Percentiles rank a stretch among this genome's conserved stretches.
Evolutionary conservation across 2,888 invertebrate species (phyloP).

Genomic region (Cephonodes hylas): DNA sequence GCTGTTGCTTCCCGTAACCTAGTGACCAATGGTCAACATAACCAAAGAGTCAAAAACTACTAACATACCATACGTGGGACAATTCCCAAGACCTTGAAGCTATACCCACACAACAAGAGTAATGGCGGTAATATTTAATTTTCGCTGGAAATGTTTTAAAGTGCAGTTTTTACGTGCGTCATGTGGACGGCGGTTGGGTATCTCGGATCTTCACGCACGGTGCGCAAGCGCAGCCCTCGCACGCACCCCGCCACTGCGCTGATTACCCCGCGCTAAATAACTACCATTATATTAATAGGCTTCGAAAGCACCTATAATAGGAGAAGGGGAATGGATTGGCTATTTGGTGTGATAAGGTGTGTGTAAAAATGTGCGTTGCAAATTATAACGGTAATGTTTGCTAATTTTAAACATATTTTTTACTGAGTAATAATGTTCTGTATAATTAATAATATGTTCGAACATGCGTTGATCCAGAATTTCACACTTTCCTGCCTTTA

Average conservation of each 20-base stretch:
- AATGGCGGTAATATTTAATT: slow-evolving; percentile 10
- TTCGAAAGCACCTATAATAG: not conserved
- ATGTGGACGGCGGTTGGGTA: slow-evolving; percentile 67
- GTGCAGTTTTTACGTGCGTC: slow-evolving; percentile 34
- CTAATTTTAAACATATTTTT: too few relatives aligned
- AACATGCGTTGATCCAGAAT: too few relatives aligned
- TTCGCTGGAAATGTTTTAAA: slow-evolving; percentile 7
- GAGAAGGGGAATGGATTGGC: not conserved
- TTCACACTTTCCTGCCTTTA: too few relatives aligned
- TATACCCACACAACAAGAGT: not conserved
- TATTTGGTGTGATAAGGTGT: not conserved
- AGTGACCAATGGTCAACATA: too few relatives aligned
- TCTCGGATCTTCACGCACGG: slow-evolving; percentile 70
- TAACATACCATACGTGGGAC: too few relatives aligned
- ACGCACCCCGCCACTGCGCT: slow-evolving; percentile 31
- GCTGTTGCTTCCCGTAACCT: too few relatives aligned
- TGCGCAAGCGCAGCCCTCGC: slow-evolving; percentile 43
- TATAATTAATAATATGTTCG: too few relatives aligned
- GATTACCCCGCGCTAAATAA: slow-evolving; percentile 44
- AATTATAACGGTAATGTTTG: too few relatives aligned
- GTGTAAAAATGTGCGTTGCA: too few relatives aligned
- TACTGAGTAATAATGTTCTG: too few relatives aligned
- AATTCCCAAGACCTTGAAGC: too few relatives aligned
- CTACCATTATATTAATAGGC: slow-evolving; percentile 27
- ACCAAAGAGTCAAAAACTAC: too few relatives aligned